Percentiles rank a stretch among this genome's conserved stretches.
phyloP scores from a whole-genome alignment of 2,113 vertebrate genomes.

The Embiotoca jacksoni region DNA sequence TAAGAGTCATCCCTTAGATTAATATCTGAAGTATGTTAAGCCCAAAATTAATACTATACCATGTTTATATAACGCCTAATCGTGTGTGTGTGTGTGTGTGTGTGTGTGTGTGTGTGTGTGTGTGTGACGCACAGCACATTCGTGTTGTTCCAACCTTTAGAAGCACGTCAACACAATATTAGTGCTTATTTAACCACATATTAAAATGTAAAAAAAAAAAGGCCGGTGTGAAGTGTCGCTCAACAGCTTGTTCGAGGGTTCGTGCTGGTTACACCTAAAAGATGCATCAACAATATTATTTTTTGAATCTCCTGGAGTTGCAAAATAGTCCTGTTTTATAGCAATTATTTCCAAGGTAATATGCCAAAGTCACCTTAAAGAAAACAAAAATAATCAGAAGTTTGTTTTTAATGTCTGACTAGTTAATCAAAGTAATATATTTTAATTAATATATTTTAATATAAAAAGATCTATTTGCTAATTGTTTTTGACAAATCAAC shows the following conservation, averaged over 20 bases:
- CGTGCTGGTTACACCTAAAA: constrained; percentile 44
- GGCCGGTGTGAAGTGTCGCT: constrained; percentile 28
- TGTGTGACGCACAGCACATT: constrained; percentile 19
- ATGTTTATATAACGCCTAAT: constrained; percentile 11
- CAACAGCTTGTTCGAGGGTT: constrained; percentile 21
- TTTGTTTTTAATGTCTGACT: constrained; percentile 79
- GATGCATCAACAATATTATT: constrained; percentile 51
- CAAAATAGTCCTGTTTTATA: constrained; percentile 61
- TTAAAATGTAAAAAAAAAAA: constrained; percentile 26
- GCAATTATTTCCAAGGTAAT: constrained; percentile 73
- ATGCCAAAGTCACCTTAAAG: constrained; percentile 83
- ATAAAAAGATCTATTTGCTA: constrained; percentile 80
- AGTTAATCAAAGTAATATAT: constrained; percentile 87
- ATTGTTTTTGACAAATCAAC: constrained; percentile 81
- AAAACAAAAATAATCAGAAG: constrained; percentile 74
- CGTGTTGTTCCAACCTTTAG: constrained; percentile 17
- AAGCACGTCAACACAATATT: not conserved
- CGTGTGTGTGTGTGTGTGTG: not conserved
- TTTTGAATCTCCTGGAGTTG: constrained; percentile 64
- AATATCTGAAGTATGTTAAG: constrained; percentile 10
- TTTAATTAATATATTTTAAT: constrained; percentile 89
- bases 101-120: not conserved
- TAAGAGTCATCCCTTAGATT: not conserved
- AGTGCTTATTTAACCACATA: constrained; percentile 17
- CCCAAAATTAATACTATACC: not conserved